Percentiles rank a stretch among this genome's conserved stretches.
phyloP scores from a whole-genome alignment of 2,888 invertebrate genomes.

The Synergus gifuensis region DNA sequence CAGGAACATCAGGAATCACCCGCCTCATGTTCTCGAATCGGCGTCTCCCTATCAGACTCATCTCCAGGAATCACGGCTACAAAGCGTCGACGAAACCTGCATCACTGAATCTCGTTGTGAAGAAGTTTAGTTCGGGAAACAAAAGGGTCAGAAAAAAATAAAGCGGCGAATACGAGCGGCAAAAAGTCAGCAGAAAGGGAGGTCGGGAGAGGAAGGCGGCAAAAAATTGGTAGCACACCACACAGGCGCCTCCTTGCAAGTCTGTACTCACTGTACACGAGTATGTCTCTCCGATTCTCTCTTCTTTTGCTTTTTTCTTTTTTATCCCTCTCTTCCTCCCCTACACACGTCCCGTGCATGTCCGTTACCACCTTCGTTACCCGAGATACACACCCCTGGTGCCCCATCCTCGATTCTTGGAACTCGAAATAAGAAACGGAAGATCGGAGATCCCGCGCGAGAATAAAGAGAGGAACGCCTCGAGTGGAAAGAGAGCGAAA shows the following conservation, averaged over 20 bases:
- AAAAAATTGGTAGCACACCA: slow-evolving; percentile 45
- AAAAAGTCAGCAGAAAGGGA: slow-evolving; percentile 8
- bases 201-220: slow-evolving; percentile 14
- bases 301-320: slow-evolving; percentile 9
- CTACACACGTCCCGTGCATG: slow-evolving; percentile 39
- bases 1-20: slow-evolving; percentile 59
- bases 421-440: slow-evolving; percentile 60
- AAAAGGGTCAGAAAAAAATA: slow-evolving; percentile 3
- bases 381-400: slow-evolving; percentile 48
- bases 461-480: slow-evolving; percentile 45
- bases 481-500: slow-evolving; percentile 51
- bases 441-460: slow-evolving; percentile 60
- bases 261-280: slow-evolving; percentile 38
- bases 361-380: slow-evolving; percentile 42
- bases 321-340: slow-evolving; percentile 24
- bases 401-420: slow-evolving; percentile 52
- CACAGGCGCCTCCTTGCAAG: slow-evolving; percentile 35
- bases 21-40: slow-evolving; percentile 31
- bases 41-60: slow-evolving; percentile 14
- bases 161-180: not conserved
- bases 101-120: not conserved
- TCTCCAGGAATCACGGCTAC: slow-evolving; percentile 26
- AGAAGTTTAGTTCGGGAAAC: slow-evolving; percentile 19
- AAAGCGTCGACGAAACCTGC: slow-evolving; percentile 12
- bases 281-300: slow-evolving; percentile 43